phyloP scores from a whole-genome alignment of 2,888 invertebrate species.

The Vandiemenella viatica region DNA sequence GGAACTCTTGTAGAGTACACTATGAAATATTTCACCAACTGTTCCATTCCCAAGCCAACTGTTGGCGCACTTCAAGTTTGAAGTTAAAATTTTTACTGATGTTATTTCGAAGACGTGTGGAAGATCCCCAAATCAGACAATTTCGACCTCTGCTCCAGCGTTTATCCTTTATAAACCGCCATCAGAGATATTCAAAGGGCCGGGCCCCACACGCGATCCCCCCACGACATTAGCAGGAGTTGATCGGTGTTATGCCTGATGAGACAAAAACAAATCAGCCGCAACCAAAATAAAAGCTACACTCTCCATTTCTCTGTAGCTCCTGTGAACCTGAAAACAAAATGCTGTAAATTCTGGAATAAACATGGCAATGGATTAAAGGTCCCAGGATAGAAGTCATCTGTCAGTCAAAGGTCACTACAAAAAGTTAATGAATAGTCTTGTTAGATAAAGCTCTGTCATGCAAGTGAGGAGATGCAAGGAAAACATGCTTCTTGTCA shows the following conservation, averaged over 20 bases:
- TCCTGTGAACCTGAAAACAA: slow-evolving; percentile 16
- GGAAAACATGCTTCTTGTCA: no score
- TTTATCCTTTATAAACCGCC: no score
- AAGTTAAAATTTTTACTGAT: no score
- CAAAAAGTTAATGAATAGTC: not conserved
- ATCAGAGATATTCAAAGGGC: not conserved
- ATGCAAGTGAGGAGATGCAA: no score
- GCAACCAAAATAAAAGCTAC: slow-evolving; percentile 6
- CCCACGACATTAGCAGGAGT: slow-evolving; percentile 20
- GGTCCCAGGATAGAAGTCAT: not conserved
- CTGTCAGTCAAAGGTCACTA: not conserved
- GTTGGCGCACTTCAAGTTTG: no score
- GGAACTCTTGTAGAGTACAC: no score
- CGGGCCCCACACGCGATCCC: slow-evolving; percentile 8
- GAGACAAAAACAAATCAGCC: slow-evolving; percentile 16
- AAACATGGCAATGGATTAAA: slow-evolving; percentile 1
- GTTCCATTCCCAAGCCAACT: no score
- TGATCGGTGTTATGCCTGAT: slow-evolving; percentile 13
- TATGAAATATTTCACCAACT: no score
- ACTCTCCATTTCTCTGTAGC: slow-evolving; percentile 1
- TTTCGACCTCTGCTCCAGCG: no score
- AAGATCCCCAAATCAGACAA: no score
- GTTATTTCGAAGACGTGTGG: no score
- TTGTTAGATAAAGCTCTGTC: not conserved
- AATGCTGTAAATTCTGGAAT: slow-evolving; percentile 15